phyloP scores from a whole-genome alignment of 2,797 vertebrate species.

The Arremon aurantiirostris region DNA sequence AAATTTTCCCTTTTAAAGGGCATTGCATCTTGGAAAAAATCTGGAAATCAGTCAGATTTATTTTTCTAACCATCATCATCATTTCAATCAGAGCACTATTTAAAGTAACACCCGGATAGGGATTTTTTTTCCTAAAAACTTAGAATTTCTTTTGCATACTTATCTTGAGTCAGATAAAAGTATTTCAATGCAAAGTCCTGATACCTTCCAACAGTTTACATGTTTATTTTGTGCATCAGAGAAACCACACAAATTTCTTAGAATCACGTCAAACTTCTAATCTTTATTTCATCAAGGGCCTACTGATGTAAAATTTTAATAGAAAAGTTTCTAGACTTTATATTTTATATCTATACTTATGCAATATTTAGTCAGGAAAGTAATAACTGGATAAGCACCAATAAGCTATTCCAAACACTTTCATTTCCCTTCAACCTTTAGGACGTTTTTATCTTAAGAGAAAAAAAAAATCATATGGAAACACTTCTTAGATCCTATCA shows the following conservation, averaged over 20 bases:
- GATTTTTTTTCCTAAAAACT: neutral
- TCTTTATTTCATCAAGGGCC: neutral
- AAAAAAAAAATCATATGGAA: neutral
- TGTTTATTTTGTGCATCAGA: neutral
- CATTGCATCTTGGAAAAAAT: neutral
- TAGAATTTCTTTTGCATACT: neutral
- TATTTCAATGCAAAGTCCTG: neutral
- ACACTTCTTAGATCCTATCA: neutral
- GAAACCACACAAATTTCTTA: neutral
- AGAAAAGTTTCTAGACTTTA: neutral
- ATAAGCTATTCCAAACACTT: neutral
- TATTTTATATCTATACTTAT: neutral
- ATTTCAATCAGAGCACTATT: neutral
- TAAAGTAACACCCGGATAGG: neutral
- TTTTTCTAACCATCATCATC: neutral
- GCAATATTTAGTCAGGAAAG: neutral
- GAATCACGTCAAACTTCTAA: neutral
- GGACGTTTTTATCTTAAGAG: neutral
- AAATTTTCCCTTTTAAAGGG: neutral
- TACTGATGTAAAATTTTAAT: neutral
- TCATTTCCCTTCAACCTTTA: neutral
- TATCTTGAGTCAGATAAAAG: neutral
- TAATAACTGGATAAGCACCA: neutral
- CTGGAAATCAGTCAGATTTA: neutral
- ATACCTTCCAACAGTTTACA: neutral